A percentile compares a stretch with the other conserved stretches of the same genome.
Evolutionary conservation across 1,140 invertebrate genomes (phyloP).

Genomic region (Cotesia vestalis): DNA sequence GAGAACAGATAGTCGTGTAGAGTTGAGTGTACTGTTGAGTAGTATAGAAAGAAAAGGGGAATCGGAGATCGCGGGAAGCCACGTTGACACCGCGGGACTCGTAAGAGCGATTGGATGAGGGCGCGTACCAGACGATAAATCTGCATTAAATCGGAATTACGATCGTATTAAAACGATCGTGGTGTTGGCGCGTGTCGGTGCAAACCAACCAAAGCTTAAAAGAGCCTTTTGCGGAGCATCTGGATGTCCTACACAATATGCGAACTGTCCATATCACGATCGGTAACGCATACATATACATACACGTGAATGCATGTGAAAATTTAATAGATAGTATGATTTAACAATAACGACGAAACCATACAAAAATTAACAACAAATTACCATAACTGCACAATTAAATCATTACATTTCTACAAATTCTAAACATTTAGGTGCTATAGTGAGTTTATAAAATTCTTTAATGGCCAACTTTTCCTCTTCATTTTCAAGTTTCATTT

Average conservation of each 20-base stretch:
- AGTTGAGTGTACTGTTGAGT: neutral
- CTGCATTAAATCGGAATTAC: conserved; percentile 63
- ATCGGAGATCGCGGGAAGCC: neutral
- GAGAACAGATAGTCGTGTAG: neutral
- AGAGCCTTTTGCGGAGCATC: conserved; percentile 42
- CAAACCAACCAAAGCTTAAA: conserved; percentile 53
- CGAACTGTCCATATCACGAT: neutral
- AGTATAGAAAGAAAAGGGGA: neutral
- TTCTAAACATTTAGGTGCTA: too few species aligned
- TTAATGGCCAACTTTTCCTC: too few species aligned
- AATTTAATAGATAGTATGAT: too few species aligned
- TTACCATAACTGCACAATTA: too few species aligned
- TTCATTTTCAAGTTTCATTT: too few species aligned
- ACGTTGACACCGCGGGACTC: conserved; percentile 16
- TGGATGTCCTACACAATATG: conserved; percentile 15
- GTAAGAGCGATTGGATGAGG: neutral
- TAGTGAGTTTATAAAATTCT: too few species aligned
- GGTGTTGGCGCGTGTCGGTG: conserved; percentile 53
- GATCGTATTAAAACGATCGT: conserved; percentile 50
- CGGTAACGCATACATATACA: neutral
- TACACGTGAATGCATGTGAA: too few species aligned
- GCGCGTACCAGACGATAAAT: conserved; percentile 50
- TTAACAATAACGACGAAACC: too few species aligned
- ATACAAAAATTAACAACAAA: too few species aligned
- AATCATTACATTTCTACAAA: too few species aligned